These are phyloP conservation scores for Pantala flavescens DNA, from an alignment of 1,140 invertebrate species.

Conservation along the genomic window DNA sequence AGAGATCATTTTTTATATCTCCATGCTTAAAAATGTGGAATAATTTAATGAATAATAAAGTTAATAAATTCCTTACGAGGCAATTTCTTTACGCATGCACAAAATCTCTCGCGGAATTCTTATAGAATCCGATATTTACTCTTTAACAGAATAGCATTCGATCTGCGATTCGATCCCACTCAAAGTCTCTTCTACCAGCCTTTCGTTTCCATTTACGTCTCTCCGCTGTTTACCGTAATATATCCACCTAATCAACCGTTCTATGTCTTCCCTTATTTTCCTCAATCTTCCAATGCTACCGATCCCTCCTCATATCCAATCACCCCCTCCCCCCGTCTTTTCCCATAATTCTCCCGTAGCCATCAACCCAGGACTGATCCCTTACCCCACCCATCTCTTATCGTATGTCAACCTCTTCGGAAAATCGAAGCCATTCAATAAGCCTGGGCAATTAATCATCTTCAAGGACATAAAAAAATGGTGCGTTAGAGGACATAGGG, in stretches of 20 bases:
- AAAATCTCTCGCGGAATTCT: too few relatives aligned
- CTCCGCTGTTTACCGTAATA: too few relatives aligned
- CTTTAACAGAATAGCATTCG: too few relatives aligned
- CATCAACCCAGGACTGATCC: not conserved
- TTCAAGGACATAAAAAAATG: conserved; percentile 10
- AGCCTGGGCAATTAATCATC: conserved; percentile 3
- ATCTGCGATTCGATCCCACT: not conserved
- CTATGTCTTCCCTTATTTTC: conserved; percentile 2
- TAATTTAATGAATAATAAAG: too few relatives aligned
- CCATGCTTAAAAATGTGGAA: too few relatives aligned
- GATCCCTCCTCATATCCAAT: not conserved
- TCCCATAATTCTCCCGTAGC: not conserved
- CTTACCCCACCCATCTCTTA: not conserved
- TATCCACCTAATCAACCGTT: not conserved
- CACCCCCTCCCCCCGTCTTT: not conserved
- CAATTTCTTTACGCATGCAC: too few relatives aligned
- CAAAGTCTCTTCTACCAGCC: not conserved
- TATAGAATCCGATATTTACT: too few relatives aligned
- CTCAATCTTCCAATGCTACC: not conserved
- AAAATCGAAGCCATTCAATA: conserved; percentile 7
- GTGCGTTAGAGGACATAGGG: not conserved
- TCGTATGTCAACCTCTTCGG: conserved; percentile 4
- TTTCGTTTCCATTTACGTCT: not conserved
- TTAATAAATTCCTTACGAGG: too few relatives aligned
- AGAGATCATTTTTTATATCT: too few relatives aligned